phyloP scores from a whole-genome alignment of 2,113 vertebrate genomes.

The Istiophorus platypterus region DNA sequence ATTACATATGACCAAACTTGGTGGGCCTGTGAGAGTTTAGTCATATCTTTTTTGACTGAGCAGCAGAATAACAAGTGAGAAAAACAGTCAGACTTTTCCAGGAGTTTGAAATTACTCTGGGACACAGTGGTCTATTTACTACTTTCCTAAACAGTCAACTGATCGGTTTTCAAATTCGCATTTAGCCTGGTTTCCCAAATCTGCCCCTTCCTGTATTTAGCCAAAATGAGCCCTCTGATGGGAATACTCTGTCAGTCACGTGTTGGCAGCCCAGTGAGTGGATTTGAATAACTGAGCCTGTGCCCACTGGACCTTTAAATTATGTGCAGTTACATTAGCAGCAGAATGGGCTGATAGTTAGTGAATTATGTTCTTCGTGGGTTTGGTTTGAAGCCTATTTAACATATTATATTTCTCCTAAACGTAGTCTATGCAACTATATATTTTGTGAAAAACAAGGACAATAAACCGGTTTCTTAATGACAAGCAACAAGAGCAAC shows the following conservation, averaged over 20 bases:
- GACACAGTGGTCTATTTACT: slow-evolving; percentile 32
- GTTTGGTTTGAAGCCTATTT: slow-evolving; percentile 24
- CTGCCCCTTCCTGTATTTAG: slow-evolving; percentile 78
- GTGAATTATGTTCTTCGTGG: not conserved
- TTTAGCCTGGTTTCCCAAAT: slow-evolving; percentile 56
- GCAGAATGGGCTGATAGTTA: not conserved
- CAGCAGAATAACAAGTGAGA: not conserved
- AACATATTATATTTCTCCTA: not conserved
- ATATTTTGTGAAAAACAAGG: not conserved
- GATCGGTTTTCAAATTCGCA: slow-evolving; percentile 44
- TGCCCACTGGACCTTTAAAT: slow-evolving; percentile 23
- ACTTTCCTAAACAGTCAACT: slow-evolving; percentile 3
- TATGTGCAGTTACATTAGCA: slow-evolving; percentile 17
- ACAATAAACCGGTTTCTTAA: slow-evolving; percentile 58
- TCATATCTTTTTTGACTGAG: not conserved
- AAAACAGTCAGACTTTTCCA: not conserved
- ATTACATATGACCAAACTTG: not conserved
- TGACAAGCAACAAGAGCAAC: slow-evolving; percentile 4
- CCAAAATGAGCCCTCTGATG: slow-evolving; percentile 47
- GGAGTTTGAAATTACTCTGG: not conserved
- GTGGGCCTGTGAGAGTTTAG: not conserved
- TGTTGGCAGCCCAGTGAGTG: slow-evolving; percentile 31
- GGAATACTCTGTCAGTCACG: slow-evolving; percentile 52
- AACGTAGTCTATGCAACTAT: not conserved
- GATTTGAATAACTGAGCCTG: slow-evolving; percentile 39